phyloP scores from a whole-genome alignment of 2,797 vertebrate species.

The Coracias cyanogaster region DNA sequence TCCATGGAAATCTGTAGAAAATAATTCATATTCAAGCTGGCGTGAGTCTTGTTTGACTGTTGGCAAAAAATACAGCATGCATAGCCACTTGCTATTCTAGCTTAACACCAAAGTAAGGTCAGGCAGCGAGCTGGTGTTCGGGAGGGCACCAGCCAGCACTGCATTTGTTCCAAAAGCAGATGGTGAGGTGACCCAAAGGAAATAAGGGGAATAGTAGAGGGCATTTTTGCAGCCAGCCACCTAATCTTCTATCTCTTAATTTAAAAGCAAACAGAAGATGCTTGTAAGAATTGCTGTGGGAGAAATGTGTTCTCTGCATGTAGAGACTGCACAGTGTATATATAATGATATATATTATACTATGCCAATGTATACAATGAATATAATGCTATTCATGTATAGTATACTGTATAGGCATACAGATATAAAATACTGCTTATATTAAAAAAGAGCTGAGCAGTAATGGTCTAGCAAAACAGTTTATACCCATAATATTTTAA shows the following conservation, averaged over 20 bases:
- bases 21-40: not conserved
- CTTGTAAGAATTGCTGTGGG: not conserved
- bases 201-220: not conserved
- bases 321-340: not conserved
- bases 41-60: not conserved
- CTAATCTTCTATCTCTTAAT: not conserved
- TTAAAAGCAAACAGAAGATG: not conserved
- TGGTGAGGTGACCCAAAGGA: not conserved
- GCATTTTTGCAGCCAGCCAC: not conserved
- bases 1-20: not conserved
- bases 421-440: not conserved
- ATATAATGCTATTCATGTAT: not conserved
- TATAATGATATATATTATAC: not conserved
- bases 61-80: not conserved
- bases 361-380: not conserved
- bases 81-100: not conserved
- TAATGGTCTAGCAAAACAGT: not conserved
- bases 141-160: not conserved
- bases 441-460: not conserved
- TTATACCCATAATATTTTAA: not conserved
- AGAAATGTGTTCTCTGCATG: not conserved
- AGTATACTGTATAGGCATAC: rapidly evolving
- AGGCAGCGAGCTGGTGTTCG: not conserved
- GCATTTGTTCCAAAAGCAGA: not conserved
- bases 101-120: not conserved